Percentiles rank a stretch among this genome's conserved stretches.
Conservation (phyloP, 1,140 invertebrate genomes). For the Rhagoletis zephyria region DNA sequence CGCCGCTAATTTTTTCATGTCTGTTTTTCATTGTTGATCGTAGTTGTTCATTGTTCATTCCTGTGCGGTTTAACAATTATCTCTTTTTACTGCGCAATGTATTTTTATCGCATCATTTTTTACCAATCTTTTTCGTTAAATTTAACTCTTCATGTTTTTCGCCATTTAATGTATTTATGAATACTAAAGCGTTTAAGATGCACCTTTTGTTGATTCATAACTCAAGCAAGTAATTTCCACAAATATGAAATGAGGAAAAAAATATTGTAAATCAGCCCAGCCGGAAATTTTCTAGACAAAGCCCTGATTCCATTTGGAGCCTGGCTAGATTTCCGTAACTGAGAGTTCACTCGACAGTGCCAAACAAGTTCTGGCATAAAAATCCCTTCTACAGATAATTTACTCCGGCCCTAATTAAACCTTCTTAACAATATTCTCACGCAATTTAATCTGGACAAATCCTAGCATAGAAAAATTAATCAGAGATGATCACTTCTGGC, state of each 20-base stretch:
- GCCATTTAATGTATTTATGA: not conserved
- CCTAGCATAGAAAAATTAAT: too few species aligned
- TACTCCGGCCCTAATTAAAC: too few species aligned
- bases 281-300: too few species aligned
- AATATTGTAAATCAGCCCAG: too few species aligned
- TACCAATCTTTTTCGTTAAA: constrained; percentile 10
- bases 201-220: constrained; percentile 7
- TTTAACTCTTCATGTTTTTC: constrained; percentile 10
- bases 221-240: not conserved
- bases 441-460: too few species aligned
- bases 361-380: too few species aligned
- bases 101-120: constrained; percentile 33
- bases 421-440: too few species aligned
- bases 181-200: not conserved
- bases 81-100: not conserved
- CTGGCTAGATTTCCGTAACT: too few species aligned
- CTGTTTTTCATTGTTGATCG: constrained; percentile 22
- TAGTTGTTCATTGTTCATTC: not conserved
- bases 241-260: constrained; percentile 56
- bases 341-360: too few species aligned
- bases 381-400: too few species aligned
- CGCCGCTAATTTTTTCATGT: constrained; percentile 50
- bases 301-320: too few species aligned
- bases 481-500: too few species aligned
- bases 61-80: not conserved